Evolutionary conservation across 2,113 vertebrate genomes (phyloP).

Genomic region (Istiophorus platypterus): DNA sequence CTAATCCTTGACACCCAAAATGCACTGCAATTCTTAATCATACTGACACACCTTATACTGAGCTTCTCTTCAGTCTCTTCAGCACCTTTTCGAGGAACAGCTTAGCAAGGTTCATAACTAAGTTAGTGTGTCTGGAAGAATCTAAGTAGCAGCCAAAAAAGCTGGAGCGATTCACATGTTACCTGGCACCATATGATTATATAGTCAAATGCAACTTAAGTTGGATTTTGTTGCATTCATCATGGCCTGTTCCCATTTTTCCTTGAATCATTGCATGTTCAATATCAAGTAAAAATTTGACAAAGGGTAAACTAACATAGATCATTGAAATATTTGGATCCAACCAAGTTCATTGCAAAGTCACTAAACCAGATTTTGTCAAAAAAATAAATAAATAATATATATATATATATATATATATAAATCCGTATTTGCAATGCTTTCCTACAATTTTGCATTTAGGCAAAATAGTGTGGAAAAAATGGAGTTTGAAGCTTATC

Average conservation of each 20-base stretch:
- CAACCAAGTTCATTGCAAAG: background rate
- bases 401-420: no score
- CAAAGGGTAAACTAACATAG: background rate
- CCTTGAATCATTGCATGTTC: background rate
- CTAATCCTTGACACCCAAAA: constrained; percentile 51
- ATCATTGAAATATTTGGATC: background rate
- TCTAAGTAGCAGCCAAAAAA: background rate
- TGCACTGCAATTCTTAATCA: constrained; percentile 38
- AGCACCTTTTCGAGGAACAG: constrained; percentile 33
- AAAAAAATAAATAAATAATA: background rate
- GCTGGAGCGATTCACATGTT: no score
- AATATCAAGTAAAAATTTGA: background rate
- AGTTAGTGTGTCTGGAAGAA: constrained; percentile 52
- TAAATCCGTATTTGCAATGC: background rate
- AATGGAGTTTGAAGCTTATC: background rate
- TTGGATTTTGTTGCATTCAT: background rate
- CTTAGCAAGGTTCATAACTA: constrained; percentile 33
- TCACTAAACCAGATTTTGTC: background rate
- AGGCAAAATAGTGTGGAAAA: background rate
- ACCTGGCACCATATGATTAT: background rate
- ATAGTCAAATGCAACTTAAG: background rate
- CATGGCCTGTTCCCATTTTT: background rate
- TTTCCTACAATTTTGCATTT: background rate
- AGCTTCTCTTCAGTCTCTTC: constrained; percentile 16
- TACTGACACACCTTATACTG: constrained; percentile 18